Evolutionary conservation across 2,888 invertebrate genomes (phyloP), one percentile per base, ranked within the genome.

Genomic region (Trachelus iudaicus): DNA sequence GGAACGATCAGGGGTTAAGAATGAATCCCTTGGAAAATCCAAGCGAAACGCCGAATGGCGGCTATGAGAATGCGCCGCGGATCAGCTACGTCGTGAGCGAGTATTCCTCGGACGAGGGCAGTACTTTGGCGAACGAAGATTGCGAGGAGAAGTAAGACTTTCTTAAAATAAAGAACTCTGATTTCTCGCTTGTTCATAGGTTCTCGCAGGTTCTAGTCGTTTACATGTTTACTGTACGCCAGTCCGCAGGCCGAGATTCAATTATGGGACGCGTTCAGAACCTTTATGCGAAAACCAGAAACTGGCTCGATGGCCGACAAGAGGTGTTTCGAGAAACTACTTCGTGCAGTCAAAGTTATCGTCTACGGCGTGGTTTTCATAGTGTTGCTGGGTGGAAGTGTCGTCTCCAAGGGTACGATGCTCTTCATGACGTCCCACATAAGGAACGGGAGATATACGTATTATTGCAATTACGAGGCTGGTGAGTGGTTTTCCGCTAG

Each of bases 211-310:
- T 69, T 69, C 69, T 30, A 31, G 1, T 12, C 11, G 30, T 15
- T 33, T 30, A 12, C 31, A 2, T 33, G 30, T 80, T 23, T 34
- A 88, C 35, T 88, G 89, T 75, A 78, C 76, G 15, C 82, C 35
- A 88, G 89, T 75, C 79, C 76, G 15, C 82, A 85, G 71, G 84
- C 87, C 37, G 93, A 94, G 85, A 91, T 92, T 11, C 93, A 94
- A 88, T 93, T 94, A 92, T 98, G 97, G 97, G 96, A 97, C 88
- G 93, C 95, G 23, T 97, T 97, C 90, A 93, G 95, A 86, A 94
- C 95, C 85, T 93, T 95, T 13, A 96, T 96, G 1, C 93, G 95
- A 76, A 94, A 94, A 89, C 93, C 93, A 80, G 94, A 94, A 81
- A 94, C 94, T 69, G 95, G 95, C 69, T 96, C 96, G 1, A 95